Evolutionary conservation across 2,113 vertebrate species (phyloP).

Genomic region (Lophura nycthemera): DNA sequence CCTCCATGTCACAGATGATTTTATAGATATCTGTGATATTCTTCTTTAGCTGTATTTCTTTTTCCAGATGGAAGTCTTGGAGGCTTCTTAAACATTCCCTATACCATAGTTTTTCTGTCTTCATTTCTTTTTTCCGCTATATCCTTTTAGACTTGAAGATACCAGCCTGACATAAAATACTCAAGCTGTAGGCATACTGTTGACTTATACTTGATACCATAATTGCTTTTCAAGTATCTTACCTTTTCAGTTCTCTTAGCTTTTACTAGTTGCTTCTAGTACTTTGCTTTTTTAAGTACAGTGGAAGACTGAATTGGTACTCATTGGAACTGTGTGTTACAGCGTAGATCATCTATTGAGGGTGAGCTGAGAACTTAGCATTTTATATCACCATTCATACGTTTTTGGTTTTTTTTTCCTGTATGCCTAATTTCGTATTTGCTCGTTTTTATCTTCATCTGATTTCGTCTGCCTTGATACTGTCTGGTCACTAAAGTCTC

Average conservation of each 20-base stretch:
- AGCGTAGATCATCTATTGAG: background rate
- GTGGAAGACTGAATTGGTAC: background rate
- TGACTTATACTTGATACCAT: background rate
- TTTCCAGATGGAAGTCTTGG: background rate
- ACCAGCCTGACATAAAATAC: background rate
- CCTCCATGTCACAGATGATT: background rate
- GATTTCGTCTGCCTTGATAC: background rate
- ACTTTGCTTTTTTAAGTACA: background rate
- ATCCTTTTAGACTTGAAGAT: background rate
- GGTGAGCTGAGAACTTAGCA: background rate
- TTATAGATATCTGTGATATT: background rate
- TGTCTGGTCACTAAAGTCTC: background rate
- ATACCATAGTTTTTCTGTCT: background rate
- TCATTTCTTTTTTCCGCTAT: background rate
- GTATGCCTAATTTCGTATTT: background rate
- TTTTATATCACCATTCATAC: background rate
- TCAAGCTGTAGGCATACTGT: background rate
- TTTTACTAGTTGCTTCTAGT: conserved; percentile 1
- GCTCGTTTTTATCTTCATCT: background rate
- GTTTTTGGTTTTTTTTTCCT: background rate
- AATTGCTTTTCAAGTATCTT: background rate
- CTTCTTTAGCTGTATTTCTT: background rate
- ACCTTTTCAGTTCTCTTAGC: background rate
- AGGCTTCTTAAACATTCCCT: background rate
- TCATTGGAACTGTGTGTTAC: background rate